Base-by-base conservation (phyloP, 2,888 invertebrate species). In the Dromius quadrimaculatus region DNA sequence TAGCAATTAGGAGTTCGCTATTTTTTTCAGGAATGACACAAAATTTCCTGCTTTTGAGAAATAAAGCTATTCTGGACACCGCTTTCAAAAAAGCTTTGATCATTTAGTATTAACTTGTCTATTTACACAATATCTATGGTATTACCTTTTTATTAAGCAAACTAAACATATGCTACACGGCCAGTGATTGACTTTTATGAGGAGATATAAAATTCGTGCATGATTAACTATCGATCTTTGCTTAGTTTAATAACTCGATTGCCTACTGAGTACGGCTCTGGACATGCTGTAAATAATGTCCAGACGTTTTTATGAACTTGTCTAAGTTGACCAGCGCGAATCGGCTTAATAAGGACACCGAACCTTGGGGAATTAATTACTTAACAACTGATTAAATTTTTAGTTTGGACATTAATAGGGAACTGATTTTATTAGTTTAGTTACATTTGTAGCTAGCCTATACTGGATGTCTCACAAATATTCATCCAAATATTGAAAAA, bases 161-260 rank as follows among this genome's bases (percentile, higher is more conserved):
- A 19, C 15, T 4, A 2, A 54, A n/a, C n/a, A n/a, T n/a, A n/a
- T n/a, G n/a, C n/a, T n/a, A 15, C 50, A 28, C 23, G 36, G 15
- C 28, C 19, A 34, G 23, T 57, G 41, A 68, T 41, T 68, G 59
- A 68, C 59, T 43, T 68, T 68, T 43, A 68, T 59, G 59, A 22
- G 32, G 13, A 59, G 57, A 54, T 66, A 66, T 66, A 57, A 57
- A 66, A 57, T 54, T 66, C 66, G 50, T 41, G 28, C 36, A 50
- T 66, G 66, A 66, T 66, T 66, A 66, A 66, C 54, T 66, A 57
- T 54, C 66, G 57, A 66, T 66, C 54, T 66, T 34, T 32, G n/a
- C 23, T 8, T 11, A 32, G 41, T 63, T 28, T 43, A 45, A 63
- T 63, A 43, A 23, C 43, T 54, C 41, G 66, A 57, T 41, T 38